A percentile compares a stretch with the other conserved stretches of the same genome.
These are phyloP conservation scores for Brenthis daphne DNA, from an alignment of 2,888 invertebrate species.

Conservation along the genomic window DNA sequence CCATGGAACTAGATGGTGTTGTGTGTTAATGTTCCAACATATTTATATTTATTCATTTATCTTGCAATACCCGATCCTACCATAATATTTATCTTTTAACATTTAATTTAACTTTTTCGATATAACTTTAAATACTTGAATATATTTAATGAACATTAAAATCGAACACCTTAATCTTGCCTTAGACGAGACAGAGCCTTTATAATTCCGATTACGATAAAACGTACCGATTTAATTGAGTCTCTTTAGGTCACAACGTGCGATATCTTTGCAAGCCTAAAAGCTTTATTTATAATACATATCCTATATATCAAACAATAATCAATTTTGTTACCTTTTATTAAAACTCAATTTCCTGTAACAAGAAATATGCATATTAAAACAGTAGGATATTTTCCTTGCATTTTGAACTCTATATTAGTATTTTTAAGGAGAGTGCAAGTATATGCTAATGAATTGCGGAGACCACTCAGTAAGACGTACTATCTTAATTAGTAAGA, in stretches of 20 bases:
- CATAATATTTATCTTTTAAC: too few species aligned
- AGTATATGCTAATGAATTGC: conserved; percentile 53
- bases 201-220: conserved; percentile 54
- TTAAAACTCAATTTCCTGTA: conserved; percentile 34
- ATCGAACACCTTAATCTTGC: conserved; percentile 48
- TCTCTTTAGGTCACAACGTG: conserved; percentile 52
- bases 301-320: conserved; percentile 9
- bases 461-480: conserved; percentile 48
- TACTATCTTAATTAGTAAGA: conserved; percentile 60
- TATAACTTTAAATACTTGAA: neutral
- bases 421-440: conserved; percentile 36
- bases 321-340: conserved; percentile 4
- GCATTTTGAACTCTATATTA: conserved; percentile 41
- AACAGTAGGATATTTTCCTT: conserved; percentile 20
- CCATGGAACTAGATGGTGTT: too few species aligned
- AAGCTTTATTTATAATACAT: conserved; percentile 51
- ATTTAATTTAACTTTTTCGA: too few species aligned
- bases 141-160: conserved; percentile 43
- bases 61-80: too few species aligned
- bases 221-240: conserved; percentile 54
- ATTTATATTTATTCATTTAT: too few species aligned
- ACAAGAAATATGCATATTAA: conserved; percentile 28
- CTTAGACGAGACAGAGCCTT: conserved; percentile 38
- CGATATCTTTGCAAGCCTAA: conserved; percentile 50
- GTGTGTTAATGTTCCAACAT: too few species aligned